A percentile compares a stretch with the other conserved stretches of the same genome.
Evolutionary conservation across 2,888 invertebrate species (phyloP).

Genomic region (Drosophila picticornis): DNA sequence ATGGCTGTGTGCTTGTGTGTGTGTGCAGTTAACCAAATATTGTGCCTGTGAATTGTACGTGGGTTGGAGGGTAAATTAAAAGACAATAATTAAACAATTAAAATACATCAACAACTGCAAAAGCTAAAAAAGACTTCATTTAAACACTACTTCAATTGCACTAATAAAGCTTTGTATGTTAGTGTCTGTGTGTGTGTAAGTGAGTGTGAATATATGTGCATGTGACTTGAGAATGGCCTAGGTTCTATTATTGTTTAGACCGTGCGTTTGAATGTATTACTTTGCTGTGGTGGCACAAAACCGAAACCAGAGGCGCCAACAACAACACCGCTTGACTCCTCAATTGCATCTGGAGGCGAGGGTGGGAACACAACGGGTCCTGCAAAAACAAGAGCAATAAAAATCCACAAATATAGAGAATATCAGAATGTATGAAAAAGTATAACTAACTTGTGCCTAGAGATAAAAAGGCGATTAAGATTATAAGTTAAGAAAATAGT

Average conservation of each 20-base stretch:
- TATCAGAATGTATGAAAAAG: not conserved
- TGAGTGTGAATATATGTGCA: constrained; percentile 27
- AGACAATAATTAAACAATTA: constrained; percentile 63
- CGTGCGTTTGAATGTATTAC: constrained; percentile 73
- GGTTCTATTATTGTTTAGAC: constrained; percentile 50
- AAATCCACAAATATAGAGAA: not conserved
- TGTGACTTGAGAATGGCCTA: constrained; percentile 44
- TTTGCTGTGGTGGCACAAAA: constrained; percentile 90
- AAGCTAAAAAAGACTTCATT: constrained; percentile 46
- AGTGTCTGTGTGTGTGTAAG: constrained; percentile 13
- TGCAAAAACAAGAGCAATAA: constrained; percentile 66
- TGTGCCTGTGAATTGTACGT: constrained; percentile 72
- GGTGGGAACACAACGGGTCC: constrained; percentile 93
- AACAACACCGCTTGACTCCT: constrained; percentile 92
- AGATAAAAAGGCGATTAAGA: not conserved
- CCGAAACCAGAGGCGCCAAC: constrained; percentile 94
- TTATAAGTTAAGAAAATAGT: not conserved
- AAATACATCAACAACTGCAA: constrained; percentile 41
- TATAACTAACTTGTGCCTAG: not conserved
- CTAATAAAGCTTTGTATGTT: constrained; percentile 77
- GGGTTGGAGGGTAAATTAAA: constrained; percentile 52
- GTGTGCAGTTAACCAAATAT: constrained; percentile 72
- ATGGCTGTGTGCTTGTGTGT: constrained; percentile 35
- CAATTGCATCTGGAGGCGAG: constrained; percentile 89
- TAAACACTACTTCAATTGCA: constrained; percentile 73